phyloP scores from a whole-genome alignment of 2,113 vertebrate species.

The Collichthys lucidus region DNA sequence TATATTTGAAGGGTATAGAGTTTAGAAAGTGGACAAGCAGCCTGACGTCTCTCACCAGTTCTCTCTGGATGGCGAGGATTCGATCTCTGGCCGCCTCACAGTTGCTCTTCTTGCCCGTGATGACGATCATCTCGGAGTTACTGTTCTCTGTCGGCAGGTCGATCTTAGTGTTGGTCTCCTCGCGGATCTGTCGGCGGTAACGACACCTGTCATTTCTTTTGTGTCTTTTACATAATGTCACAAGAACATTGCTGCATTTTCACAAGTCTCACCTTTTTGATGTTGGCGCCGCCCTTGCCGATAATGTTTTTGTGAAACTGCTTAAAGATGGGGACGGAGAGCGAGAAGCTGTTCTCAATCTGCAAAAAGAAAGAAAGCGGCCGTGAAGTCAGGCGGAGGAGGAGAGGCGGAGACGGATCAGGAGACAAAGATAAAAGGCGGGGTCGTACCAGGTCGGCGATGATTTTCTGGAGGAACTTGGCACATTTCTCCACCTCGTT shows the following conservation, averaged over 20 bases:
- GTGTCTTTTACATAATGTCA: background rate
- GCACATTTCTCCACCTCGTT: conserved; percentile 89
- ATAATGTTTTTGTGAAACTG: conserved; percentile 91
- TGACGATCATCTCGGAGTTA: conserved; percentile 88
- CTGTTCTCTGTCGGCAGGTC: conserved; percentile 90
- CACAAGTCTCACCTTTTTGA: conserved; percentile 84
- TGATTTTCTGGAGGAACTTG: conserved; percentile 88
- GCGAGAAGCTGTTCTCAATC: conserved; percentile 88
- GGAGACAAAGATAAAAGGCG: fast-evolving
- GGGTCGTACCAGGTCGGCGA: conserved; percentile 83
- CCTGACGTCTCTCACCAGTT: conserved; percentile 81
- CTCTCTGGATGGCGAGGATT: conserved; percentile 87
- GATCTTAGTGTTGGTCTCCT: conserved; percentile 90
- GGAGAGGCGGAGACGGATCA: background rate
- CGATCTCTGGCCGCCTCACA: conserved; percentile 86
- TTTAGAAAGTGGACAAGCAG: background rate
- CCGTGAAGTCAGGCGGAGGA: background rate
- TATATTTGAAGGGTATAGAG: too few species aligned
- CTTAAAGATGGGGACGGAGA: conserved; percentile 87
- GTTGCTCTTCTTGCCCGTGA: conserved; percentile 86
- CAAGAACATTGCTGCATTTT: background rate
- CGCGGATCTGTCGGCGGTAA: conserved; percentile 82
- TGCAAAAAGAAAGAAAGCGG: conserved; percentile 41
- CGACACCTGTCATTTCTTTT: background rate
- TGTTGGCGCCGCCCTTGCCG: conserved; percentile 88